Base-by-base conservation (phyloP, 2,113 vertebrate species). In the Xenus cinereus region DNA sequence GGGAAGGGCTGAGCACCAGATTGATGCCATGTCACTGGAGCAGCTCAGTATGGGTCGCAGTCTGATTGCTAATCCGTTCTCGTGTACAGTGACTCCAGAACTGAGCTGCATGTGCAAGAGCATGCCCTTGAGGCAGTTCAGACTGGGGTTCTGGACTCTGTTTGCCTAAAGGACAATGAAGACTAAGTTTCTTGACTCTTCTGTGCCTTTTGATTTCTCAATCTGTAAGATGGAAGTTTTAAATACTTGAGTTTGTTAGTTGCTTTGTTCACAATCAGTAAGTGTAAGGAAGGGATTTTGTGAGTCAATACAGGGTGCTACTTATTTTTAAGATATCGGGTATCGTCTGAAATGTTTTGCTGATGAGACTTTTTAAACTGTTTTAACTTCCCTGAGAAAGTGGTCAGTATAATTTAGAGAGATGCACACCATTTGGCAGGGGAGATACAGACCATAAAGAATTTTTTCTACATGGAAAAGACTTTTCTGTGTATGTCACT, bases 391-490 rank as follows among this genome's bases (percentile, higher is more conserved):
- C 8, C 51, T 54, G 23, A 56, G 37, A 26, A 75, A 60, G 37
- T 35, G 3, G 6, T 81, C 15, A 14, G 9, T n/a, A 4, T 87
- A 28, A 39, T 72, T 64, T 46, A 15, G 23, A 11, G 32, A 68
- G 30, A 18, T 9, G 5, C 5, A 11, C 4, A 1, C 28, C 1
- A 1, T 30, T 59, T 76, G 16, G 26, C 3, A 4, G 16, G 12
- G 22, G 11, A 12, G 43, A 23, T 6, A 12, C 8, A 48, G 67
- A 8, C 12, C 0, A 0, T 5, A 53, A 51, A 37, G 17, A 12
- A 9, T 14, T 69, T 67, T 9, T 85, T 62, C 7, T 1, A 16
- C 0, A 1, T 12, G 3, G 53, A 32, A 9, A 75, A 48, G 39
- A 35, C 22, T 74, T 48, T 2, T 27, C 18, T 39, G 1, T 28